phyloP scores from a whole-genome alignment of 1,140 invertebrate genomes.

The Doryteuthis pealeii region DNA sequence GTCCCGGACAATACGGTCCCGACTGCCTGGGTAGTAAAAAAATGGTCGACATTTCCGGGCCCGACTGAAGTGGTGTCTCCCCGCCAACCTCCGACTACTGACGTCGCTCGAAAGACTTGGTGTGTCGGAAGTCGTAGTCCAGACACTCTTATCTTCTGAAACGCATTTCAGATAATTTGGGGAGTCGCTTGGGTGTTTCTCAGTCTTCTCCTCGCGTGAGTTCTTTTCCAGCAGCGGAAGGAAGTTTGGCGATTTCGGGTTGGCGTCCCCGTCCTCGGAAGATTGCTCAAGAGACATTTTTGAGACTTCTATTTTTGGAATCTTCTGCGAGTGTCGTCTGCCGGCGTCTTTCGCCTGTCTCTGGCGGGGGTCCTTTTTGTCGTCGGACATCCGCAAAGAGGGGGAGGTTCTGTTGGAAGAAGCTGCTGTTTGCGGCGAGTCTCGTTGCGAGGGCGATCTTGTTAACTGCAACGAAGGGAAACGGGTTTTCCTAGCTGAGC shows the following conservation, averaged over 20 bases:
- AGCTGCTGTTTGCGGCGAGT: not conserved
- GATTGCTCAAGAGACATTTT: not conserved
- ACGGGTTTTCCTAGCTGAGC: not conserved
- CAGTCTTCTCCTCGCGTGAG: not conserved
- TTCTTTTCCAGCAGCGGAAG: not conserved
- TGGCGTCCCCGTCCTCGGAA: not conserved
- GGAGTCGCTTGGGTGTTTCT: not conserved
- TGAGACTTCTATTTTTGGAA: not conserved
- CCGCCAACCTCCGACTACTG: constrained; percentile 39
- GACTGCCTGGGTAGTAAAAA: constrained; percentile 42
- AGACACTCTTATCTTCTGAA: constrained; percentile 21
- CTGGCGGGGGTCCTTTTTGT: not conserved
- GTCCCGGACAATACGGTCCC: constrained; percentile 37
- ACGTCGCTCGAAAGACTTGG: constrained; percentile 31
- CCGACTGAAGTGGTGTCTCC: constrained; percentile 34
- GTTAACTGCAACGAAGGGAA: not conserved
- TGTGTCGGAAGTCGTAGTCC: constrained; percentile 17
- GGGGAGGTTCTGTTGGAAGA: not conserved
- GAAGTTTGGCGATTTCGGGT: not conserved
- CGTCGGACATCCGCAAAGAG: not conserved
- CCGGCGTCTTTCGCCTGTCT: too few relatives aligned
- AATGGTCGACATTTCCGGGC: constrained; percentile 42
- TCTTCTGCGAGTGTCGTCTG: not conserved
- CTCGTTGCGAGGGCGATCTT: not conserved
- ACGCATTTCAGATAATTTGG: constrained; percentile 16